Evolutionary conservation across 2,797 vertebrate species (phyloP).

Genomic region (Phataginus tricuspis): DNA sequence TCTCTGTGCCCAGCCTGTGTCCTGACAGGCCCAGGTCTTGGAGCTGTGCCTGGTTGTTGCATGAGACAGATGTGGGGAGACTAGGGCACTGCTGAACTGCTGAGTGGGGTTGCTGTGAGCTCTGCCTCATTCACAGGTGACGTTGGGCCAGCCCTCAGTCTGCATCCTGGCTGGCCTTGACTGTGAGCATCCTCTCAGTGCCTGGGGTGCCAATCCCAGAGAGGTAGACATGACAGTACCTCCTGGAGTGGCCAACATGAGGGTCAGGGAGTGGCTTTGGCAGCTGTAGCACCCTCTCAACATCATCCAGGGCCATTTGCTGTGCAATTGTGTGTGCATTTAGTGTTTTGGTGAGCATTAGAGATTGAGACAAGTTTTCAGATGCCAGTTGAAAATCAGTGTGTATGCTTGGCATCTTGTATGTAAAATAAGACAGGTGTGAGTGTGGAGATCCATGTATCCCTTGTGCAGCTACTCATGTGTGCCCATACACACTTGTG

Average conservation of each 20-base stretch:
- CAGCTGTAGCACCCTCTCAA: not conserved
- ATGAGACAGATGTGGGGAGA: not conserved
- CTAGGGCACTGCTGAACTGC: too few relatives aligned
- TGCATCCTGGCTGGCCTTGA: not conserved
- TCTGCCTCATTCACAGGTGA: not conserved
- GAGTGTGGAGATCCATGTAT: not conserved
- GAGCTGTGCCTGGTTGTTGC: not conserved
- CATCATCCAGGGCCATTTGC: too few relatives aligned
- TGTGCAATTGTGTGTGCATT: not conserved
- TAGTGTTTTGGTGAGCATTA: not conserved
- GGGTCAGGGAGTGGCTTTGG: not conserved
- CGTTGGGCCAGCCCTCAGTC: not conserved
- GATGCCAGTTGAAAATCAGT: not conserved
- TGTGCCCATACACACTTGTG: fast-evolving
- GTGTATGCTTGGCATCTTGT: not conserved
- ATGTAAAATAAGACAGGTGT: not conserved
- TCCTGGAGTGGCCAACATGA: not conserved
- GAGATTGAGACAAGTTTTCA: not conserved
- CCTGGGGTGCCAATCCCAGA: not conserved
- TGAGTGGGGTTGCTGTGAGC: too few relatives aligned
- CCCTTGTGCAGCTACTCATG: not conserved
- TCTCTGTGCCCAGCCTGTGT: not conserved
- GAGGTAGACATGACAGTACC: not conserved
- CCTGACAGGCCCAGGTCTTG: not conserved
- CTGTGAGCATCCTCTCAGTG: not conserved